Base-by-base conservation (phyloP, 53 echinoderm and acorn worm species). In the Pentamera pediparva region DNA sequence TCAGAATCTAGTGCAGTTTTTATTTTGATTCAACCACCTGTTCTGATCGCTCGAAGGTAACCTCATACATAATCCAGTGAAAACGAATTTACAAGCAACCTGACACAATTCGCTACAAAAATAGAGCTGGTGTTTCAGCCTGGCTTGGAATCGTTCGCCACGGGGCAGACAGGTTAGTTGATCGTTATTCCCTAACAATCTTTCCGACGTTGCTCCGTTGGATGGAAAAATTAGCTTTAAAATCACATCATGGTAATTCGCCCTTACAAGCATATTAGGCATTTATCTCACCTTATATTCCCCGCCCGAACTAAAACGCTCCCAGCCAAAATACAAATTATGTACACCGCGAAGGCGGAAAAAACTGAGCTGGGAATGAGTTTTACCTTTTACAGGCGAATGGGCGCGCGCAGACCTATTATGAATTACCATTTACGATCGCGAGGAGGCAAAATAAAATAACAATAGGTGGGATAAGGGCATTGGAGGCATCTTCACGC, bases 241-340 rank as follows among this genome's bases (percentile, higher is more conserved):
- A 67, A 67, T 67, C 67, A 67, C 67, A 67, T 67, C 67, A 67
- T 24, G 15, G 30, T 67, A 67, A 41, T 25, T 25, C 41, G 45
- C 39, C 45, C n/a, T 38, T 37, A 22, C 41, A 67, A 67, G 45
- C 45, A 26, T 67, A 67, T 38, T 40, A 25, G 30, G 67, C 67
- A 39, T 67, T 67, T 67, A 67, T 67, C 45, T 67, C 40, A 43
- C 67, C 45, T 43, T 67, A 43, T 57, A 27, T 45, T 67, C 67
- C 39, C 18, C 54, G 54, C 24, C 22, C 54, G 20, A n/a, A n/a
- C 11, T 32, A 57, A 57, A 67, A 40, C 54, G 34, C 30, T 32
- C 10, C 34, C 34, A 32, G 61, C 34, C 20, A 30, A 33, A 32
- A 61, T n/a, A 32, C 10, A 61, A 61, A 61, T 15, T 15, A 45